Evolutionary conservation across 2,797 vertebrate genomes (phyloP).

Genomic region (Psittacula echo): DNA sequence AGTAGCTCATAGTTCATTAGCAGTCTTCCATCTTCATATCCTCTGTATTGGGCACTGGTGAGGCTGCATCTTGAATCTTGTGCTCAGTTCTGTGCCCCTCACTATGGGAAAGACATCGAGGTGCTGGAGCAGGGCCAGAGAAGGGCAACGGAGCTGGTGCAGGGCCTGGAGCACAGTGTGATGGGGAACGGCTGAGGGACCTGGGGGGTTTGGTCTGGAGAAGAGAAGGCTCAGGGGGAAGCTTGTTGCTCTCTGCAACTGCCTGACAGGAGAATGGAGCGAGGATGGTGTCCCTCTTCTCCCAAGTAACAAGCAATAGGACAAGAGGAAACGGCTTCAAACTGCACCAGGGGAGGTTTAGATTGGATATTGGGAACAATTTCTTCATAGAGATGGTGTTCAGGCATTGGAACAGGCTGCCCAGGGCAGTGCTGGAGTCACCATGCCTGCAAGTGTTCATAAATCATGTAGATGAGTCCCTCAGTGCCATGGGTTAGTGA

Average conservation of each 20-base stretch:
- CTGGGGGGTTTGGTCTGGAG: not conserved
- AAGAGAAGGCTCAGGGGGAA: not conserved
- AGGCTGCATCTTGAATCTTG: not conserved
- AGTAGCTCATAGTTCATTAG: not conserved
- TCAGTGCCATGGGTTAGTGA: not conserved
- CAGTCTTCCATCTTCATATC: not conserved
- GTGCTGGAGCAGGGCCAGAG: not conserved
- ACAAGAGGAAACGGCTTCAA: not conserved
- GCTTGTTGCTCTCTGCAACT: not conserved
- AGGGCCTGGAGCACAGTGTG: not conserved
- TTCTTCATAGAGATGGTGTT: not conserved
- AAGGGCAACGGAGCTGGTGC: not conserved
- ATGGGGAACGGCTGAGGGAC: not conserved
- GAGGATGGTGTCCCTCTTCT: not conserved
- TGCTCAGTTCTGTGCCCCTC: not conserved
- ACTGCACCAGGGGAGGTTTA: not conserved
- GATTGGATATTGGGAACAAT: not conserved
- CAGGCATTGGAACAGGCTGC: not conserved
- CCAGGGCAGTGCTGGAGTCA: not conserved
- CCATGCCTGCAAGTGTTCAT: not conserved
- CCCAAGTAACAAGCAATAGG: not conserved
- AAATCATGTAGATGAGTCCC: fast-evolving
- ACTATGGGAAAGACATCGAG: not conserved
- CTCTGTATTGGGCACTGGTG: not conserved
- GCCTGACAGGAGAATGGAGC: not conserved